These are phyloP conservation scores for Eilema caniola DNA, from an alignment of 2,888 invertebrate genomes.

Conservation along the genomic window DNA sequence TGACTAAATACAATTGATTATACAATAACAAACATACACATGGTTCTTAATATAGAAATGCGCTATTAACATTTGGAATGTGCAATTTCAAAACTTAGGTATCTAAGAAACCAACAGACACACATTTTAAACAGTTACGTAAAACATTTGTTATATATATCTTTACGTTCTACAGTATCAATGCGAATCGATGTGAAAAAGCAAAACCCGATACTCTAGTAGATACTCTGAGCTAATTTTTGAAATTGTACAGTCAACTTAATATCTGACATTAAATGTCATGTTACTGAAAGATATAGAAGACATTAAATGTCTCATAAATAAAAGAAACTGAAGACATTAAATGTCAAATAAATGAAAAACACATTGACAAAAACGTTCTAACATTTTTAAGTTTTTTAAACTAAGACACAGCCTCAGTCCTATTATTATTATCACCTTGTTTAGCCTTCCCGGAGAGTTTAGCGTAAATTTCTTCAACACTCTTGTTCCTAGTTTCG, in stretches of 20 bases:
- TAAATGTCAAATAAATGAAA: neutral
- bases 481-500: slow-evolving; percentile 75
- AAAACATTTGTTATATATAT: no score
- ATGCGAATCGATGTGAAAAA: no score
- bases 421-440: slow-evolving; percentile 60
- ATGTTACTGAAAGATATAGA: no score
- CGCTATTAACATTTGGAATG: neutral
- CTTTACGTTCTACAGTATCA: no score
- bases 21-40: slow-evolving; percentile 1
- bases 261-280: slow-evolving; percentile 7
- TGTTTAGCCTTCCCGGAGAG: slow-evolving; percentile 61
- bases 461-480: slow-evolving; percentile 78
- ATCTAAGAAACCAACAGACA: neutral
- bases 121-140: no score
- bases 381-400: neutral
- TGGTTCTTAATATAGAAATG: neutral
- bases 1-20: slow-evolving; percentile 7
- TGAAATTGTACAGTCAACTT: neutral
- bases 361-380: neutral
- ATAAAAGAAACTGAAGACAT: neutral
- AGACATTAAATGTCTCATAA: no score
- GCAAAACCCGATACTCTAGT: neutral
- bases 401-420: slow-evolving; percentile 54
- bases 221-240: neutral
- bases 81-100: neutral